Evolutionary conservation across 2,797 vertebrate genomes (phyloP).

Genomic region (Triplophysa yarkandensis): DNA sequence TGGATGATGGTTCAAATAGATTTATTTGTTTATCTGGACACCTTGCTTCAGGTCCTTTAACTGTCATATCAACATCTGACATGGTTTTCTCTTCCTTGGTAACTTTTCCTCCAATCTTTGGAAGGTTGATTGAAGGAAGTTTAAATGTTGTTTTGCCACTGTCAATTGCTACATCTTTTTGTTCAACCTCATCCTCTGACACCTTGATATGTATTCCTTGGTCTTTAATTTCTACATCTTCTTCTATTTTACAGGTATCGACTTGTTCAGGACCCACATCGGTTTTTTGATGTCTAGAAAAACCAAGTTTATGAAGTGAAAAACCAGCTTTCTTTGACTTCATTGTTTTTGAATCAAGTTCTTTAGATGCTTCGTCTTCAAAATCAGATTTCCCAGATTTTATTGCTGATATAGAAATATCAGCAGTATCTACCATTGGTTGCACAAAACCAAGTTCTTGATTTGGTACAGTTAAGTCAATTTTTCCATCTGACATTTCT

Average conservation of each 20-base stretch:
- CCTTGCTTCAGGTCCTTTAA: constrained; percentile 38
- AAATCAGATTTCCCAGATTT: constrained; percentile 29
- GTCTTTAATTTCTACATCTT: constrained; percentile 34
- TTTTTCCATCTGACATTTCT: neutral
- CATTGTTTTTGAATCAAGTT: constrained; percentile 46
- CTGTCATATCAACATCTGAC: neutral
- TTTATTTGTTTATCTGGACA: constrained; percentile 22
- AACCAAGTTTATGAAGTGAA: constrained; percentile 54
- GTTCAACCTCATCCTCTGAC: constrained; percentile 38
- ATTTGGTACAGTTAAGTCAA: constrained; percentile 4
- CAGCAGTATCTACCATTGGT: constrained; percentile 18
- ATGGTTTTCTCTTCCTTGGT: constrained; percentile 2
- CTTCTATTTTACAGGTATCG: constrained; percentile 47
- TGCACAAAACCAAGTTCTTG: constrained; percentile 20
- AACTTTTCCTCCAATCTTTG: constrained; percentile 44
- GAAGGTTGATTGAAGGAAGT: constrained; percentile 44
- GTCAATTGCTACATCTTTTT: constrained; percentile 12
- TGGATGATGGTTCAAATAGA: neutral
- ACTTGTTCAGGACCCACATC: constrained; percentile 40
- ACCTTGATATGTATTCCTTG: constrained; percentile 35
- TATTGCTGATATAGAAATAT: constrained; percentile 42
- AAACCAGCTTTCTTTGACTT: constrained; percentile 47
- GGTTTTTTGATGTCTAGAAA: constrained; percentile 51
- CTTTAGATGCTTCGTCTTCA: constrained; percentile 43
- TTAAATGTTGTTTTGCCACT: constrained; percentile 47